Conservation (phyloP, 2,797 vertebrate genomes). For the Eutrigla gurnardus region DNA sequence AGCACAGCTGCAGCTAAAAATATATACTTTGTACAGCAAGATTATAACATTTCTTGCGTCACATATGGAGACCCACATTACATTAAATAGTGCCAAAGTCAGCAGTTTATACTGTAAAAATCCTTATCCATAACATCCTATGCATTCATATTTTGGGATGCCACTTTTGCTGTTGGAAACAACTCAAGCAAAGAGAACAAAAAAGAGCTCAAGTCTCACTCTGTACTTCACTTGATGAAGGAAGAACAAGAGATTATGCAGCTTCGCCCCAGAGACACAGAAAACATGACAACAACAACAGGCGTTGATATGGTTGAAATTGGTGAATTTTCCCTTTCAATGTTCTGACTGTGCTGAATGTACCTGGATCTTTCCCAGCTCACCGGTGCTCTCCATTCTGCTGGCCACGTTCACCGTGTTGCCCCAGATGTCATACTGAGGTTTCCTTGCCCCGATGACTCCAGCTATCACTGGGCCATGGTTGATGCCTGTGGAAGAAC, state of each 20-base stretch:
- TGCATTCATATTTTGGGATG: no score
- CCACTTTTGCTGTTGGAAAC: no score
- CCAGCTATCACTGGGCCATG: constrained; percentile 97
- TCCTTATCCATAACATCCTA: background rate
- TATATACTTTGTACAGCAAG: background rate
- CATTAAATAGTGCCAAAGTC: background rate
- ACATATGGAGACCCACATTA: background rate
- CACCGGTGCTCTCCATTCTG: constrained; percentile 97
- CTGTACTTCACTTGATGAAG: no score
- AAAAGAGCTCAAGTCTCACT: no score
- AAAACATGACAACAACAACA: no score
- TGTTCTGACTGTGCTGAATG: background rate
- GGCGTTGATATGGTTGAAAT: no score
- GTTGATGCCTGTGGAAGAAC: constrained; percentile 90
- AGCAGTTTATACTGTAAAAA: background rate
- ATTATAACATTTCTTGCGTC: background rate
- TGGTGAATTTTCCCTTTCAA: no score
- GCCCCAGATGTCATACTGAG: constrained; percentile 99
- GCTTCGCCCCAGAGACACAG: no score
- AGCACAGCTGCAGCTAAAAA: background rate
- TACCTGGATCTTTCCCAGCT: constrained; percentile 98
- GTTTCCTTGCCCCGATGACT: constrained; percentile 97
- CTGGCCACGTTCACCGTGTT: constrained; percentile 98
- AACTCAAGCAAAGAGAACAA: no score
- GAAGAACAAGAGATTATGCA: no score